A percentile compares a stretch with the other conserved stretches of the same genome.
These are phyloP conservation scores for Pitangus sulphuratus DNA, from an alignment of 2,797 vertebrate genomes.

Conservation along the genomic window DNA sequence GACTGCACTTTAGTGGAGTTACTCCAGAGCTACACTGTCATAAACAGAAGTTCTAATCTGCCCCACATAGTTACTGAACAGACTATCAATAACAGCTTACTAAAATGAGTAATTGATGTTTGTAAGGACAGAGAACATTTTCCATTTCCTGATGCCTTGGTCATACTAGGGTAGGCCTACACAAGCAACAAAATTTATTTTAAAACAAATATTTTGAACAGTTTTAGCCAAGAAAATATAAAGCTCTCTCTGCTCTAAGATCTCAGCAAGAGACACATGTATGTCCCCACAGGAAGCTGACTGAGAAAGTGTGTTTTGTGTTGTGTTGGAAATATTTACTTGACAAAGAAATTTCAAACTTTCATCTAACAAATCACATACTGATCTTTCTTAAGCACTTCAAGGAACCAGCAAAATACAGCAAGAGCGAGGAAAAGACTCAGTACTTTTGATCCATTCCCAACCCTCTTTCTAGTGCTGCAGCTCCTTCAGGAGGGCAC, in stretches of 20 bases:
- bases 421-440: background rate
- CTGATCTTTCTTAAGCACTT: background rate
- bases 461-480: background rate
- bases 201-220: background rate
- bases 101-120: background rate
- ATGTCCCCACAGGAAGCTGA: background rate
- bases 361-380: background rate
- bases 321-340: background rate
- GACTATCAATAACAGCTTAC: background rate
- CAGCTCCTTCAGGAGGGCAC: background rate
- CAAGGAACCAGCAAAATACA: background rate
- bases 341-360: background rate
- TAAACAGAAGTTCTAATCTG: background rate
- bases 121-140: background rate
- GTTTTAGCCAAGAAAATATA: background rate
- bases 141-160: background rate
- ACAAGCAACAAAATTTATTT: background rate
- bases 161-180: background rate
- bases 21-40: background rate
- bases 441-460: background rate
- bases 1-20: background rate
- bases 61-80: background rate
- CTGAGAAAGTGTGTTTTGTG: background rate
- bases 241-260: background rate
- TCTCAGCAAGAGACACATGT: background rate